These are phyloP conservation scores for Catamblyrhynchus diadema DNA, from an alignment of 2,797 vertebrate genomes.

Conservation along the genomic window DNA sequence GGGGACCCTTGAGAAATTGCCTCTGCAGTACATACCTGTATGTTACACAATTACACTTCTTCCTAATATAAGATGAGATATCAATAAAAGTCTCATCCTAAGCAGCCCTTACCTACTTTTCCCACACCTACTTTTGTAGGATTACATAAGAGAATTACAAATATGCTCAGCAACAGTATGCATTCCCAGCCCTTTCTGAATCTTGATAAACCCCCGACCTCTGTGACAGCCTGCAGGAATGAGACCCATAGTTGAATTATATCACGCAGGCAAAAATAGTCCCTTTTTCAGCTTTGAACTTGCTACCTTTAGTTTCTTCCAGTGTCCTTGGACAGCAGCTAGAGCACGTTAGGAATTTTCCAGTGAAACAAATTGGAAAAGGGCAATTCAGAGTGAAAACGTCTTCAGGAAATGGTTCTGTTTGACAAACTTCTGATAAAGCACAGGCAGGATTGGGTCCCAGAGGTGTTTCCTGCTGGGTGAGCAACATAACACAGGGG, in stretches of 20 bases:
- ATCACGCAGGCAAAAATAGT: background rate
- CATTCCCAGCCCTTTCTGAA: background rate
- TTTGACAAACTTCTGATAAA: background rate
- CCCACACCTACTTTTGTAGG: background rate
- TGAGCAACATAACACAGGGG: background rate
- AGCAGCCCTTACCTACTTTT: background rate
- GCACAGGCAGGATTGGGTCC: background rate
- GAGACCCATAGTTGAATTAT: background rate
- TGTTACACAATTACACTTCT: background rate
- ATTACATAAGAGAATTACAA: background rate
- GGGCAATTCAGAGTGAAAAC: background rate
- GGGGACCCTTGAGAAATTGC: background rate
- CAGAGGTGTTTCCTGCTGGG: background rate
- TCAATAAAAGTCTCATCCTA: background rate
- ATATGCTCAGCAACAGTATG: background rate
- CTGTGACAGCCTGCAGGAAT: background rate
- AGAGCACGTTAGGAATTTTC: background rate
- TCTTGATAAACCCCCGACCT: background rate
- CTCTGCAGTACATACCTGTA: background rate
- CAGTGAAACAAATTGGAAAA: background rate
- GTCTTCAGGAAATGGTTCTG: background rate
- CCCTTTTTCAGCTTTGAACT: slow-evolving; percentile 9
- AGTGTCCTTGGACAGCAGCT: background rate
- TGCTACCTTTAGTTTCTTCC: slow-evolving; percentile 14
- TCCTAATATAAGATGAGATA: background rate